Evolutionary conservation across 2,113 vertebrate genomes (phyloP).

Genomic region (Orientallactaga bullata): DNA sequence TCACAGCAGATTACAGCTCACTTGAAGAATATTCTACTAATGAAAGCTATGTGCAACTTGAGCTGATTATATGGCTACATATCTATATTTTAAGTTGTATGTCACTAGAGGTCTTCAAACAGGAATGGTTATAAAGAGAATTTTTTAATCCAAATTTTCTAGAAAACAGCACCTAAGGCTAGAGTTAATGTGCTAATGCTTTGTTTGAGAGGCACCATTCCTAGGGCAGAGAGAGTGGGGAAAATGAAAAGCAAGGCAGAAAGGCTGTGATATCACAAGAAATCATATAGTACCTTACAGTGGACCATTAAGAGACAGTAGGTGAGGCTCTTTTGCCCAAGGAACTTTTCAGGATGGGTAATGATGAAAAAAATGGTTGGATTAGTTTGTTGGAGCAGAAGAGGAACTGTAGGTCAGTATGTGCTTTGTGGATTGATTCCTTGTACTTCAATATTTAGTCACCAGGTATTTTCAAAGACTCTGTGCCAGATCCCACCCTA

Average conservation of each 20-base stretch:
- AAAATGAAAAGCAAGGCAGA: neutral
- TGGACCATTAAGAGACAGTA: neutral
- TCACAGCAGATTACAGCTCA: neutral
- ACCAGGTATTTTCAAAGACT: neutral
- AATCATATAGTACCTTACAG: neutral
- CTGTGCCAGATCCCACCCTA: neutral
- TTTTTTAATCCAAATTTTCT: conserved; percentile 28
- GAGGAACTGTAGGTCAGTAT: neutral
- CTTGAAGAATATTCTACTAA: neutral
- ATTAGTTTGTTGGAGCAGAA: neutral
- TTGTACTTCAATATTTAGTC: neutral
- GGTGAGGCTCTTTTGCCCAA: neutral
- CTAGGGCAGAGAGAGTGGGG: neutral
- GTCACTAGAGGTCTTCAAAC: neutral
- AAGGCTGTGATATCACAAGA: neutral
- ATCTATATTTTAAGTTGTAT: neutral
- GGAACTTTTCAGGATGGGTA: neutral
- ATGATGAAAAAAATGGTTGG: neutral
- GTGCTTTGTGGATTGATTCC: neutral
- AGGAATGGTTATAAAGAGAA: neutral
- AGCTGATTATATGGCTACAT: neutral
- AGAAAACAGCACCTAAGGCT: neutral
- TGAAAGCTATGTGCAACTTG: neutral
- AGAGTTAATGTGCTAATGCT: neutral
- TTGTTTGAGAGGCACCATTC: neutral